phyloP scores from a whole-genome alignment of 2,113 vertebrate genomes.

The Thamnophis sirtalis region DNA sequence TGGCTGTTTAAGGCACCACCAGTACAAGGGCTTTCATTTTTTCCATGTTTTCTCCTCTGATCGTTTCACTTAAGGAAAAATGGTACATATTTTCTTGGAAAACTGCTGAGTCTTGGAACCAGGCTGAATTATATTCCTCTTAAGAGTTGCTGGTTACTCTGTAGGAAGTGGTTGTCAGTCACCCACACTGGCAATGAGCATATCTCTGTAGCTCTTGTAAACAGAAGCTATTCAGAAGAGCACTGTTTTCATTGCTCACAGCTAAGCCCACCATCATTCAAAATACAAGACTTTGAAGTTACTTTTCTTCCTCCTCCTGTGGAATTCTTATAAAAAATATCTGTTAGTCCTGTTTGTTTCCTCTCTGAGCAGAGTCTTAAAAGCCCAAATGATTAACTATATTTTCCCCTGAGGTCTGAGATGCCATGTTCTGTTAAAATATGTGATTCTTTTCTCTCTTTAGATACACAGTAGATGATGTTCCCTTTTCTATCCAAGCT shows the following conservation, averaged over 20 bases:
- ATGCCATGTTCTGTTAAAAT: neutral
- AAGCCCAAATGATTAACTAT: neutral
- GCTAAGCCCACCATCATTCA: neutral
- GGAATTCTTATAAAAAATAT: neutral
- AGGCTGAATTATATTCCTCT: neutral
- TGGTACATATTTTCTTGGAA: neutral
- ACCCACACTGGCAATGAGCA: neutral
- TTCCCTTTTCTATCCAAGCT: slow-evolving; percentile 92
- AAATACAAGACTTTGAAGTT: neutral
- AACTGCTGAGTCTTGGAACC: neutral
- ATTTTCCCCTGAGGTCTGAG: neutral
- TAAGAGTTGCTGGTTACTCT: neutral
- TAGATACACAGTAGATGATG: slow-evolving; percentile 86
- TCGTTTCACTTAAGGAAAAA: neutral
- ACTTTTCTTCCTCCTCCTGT: neutral
- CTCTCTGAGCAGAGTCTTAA: neutral
- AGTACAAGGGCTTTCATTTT: neutral
- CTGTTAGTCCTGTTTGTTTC: neutral
- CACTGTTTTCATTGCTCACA: neutral
- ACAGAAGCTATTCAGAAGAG: neutral
- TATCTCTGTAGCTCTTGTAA: neutral
- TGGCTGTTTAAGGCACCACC: neutral
- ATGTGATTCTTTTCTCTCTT: slow-evolving; percentile 25
- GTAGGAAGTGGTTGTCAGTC: neutral
- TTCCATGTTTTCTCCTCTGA: neutral